These are phyloP conservation scores for Lepilemur septentrionalis DNA, from an alignment of 2,797 vertebrate species.

Conservation along the genomic window DNA sequence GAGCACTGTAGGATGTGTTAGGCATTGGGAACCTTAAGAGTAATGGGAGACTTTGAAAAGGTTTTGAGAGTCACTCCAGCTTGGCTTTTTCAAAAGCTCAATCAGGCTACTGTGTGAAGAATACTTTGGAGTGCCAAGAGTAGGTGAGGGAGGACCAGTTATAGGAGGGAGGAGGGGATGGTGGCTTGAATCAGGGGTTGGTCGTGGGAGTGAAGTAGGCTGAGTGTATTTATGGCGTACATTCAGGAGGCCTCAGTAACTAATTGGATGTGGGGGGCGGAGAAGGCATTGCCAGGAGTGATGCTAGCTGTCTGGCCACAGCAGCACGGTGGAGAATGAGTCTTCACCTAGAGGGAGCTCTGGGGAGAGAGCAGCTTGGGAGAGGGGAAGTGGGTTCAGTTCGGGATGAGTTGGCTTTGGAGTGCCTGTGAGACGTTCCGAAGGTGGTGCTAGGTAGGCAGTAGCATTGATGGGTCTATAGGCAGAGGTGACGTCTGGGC, in stretches of 20 bases:
- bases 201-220: neutral
- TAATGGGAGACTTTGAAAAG: neutral
- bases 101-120: neutral
- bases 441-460: neutral
- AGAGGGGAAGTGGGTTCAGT: accelerated
- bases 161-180: neutral
- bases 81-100: neutral
- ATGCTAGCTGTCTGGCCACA: neutral
- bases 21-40: neutral
- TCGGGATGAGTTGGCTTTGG: neutral
- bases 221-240: neutral
- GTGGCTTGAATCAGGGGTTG: neutral
- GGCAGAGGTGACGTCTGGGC: neutral
- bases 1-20: too few relatives aligned
- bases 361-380: neutral
- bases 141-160: neutral
- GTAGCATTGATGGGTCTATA: neutral
- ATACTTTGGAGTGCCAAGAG: neutral
- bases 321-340: neutral
- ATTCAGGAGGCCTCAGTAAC: neutral
- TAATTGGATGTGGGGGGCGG: neutral
- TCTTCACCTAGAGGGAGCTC: neutral
- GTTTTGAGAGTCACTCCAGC: neutral
- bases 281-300: neutral
- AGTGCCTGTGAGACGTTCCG: neutral